Percentiles rank a stretch among this genome's conserved stretches.
phyloP scores from a whole-genome alignment of 2,113 vertebrate species.

The Mugil cephalus region DNA sequence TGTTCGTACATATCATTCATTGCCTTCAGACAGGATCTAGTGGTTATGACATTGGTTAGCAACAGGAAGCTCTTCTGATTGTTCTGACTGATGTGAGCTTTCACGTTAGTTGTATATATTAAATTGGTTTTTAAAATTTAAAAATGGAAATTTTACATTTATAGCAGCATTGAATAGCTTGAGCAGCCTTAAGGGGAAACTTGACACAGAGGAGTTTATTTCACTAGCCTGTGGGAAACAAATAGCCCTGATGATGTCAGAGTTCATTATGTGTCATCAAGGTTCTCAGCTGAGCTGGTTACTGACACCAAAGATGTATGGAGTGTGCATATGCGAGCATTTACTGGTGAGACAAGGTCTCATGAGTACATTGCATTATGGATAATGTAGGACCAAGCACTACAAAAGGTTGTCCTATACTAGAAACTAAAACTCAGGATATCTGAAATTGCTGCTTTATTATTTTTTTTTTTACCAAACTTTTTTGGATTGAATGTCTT shows the following conservation, averaged over 20 bases:
- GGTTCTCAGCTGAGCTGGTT: not conserved
- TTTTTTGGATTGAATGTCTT: not conserved
- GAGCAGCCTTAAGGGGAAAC: too few relatives aligned
- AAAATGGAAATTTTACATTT: not conserved
- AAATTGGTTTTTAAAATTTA: not conserved
- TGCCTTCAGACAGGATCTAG: not conserved
- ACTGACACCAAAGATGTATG: not conserved
- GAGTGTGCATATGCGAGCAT: not conserved
- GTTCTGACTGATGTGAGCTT: not conserved
- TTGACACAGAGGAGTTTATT: too few relatives aligned
- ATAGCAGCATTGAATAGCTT: too few relatives aligned
- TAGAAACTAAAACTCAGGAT: not conserved
- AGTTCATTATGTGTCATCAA: not conserved
- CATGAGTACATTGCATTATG: not conserved
- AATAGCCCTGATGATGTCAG: slow-evolving; percentile 2
- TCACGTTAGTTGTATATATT: not conserved
- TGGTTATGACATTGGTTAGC: not conserved
- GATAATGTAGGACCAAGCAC: not conserved
- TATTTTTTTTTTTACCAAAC: not conserved
- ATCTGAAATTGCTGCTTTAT: not conserved
- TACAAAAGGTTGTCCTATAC: not conserved
- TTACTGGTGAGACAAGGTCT: not conserved
- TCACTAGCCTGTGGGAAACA: too few relatives aligned
- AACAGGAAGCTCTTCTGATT: not conserved
- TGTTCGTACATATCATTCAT: not conserved